Base-by-base conservation (phyloP, 2,797 vertebrate species). In the Lophotriccus pileatus region DNA sequence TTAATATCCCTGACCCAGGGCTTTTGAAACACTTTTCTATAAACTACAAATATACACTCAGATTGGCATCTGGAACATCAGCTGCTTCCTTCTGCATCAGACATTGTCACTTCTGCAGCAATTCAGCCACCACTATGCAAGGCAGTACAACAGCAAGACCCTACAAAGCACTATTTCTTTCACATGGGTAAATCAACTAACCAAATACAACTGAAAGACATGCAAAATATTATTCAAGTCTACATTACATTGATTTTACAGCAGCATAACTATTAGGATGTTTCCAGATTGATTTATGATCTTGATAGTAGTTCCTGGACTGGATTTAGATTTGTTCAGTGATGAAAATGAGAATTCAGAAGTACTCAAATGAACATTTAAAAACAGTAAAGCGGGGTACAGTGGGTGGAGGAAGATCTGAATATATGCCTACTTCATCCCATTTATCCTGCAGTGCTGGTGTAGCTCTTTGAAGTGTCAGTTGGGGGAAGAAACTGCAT, bases 361-460 rank as follows among this genome's bases (percentile, higher is more conserved):
- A 89, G 73, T 72, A 80, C 43, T 88, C 73, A 93, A 89, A 92
- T 41, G 87, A 94, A 94, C 83, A 66, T 72, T 95, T 53, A 93
- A 66, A 94, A 94, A 72, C 66, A 74, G 56, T 93, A 41, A 75
- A 93, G 80, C 3, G 0, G 24, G 37, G 75, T 43, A 86, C 20
- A 14, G 95, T 95, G 87, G 85, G 93, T 84, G 87, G 91, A 88
- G 36, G 56, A 85, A 91, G 62, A 90, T 89, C 69, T 88, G 87
- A 94, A 36, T 94, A 75, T 58, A n/a, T 77, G 68, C 79, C 37
- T 80, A 79, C 49, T 89, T 90, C 66, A 75, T 84, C 53, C 76
- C 91, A 91, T 96, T 92, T 96, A 94, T 72, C 76, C 82, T 75
- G 53, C 82, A 84, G 89, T 75, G 34, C 87, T 91, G 20, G 60